phyloP scores from a whole-genome alignment of 2,797 vertebrate genomes.

The Phataginus tetradactyla region DNA sequence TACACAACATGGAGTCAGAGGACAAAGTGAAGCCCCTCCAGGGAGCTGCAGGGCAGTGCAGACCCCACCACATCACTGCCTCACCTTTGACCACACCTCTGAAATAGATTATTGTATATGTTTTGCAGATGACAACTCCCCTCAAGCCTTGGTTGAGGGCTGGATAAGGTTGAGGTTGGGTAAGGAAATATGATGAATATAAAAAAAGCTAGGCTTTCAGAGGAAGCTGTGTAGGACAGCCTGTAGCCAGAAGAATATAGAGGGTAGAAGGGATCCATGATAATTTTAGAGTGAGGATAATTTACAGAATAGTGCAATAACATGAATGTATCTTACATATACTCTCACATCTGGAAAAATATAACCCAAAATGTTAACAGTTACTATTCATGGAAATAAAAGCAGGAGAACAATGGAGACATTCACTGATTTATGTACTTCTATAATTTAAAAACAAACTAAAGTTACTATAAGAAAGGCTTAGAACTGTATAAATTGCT shows the following conservation, averaged over 20 bases:
- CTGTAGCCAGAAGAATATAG: not conserved
- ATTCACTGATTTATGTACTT: not conserved
- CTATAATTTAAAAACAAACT: not conserved
- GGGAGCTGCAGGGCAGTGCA: not conserved
- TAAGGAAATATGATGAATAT: not conserved
- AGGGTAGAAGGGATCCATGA: not conserved
- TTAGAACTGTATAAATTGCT: not conserved
- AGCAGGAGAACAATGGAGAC: not conserved
- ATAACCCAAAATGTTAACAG: not conserved
- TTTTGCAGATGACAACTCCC: not conserved
- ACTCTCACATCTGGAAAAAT: not conserved
- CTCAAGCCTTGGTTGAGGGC: too few relatives aligned
- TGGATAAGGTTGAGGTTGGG: not conserved
- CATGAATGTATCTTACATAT: not conserved
- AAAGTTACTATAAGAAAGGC: not conserved
- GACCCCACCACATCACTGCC: not conserved
- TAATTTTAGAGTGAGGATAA: not conserved
- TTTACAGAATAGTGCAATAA: not conserved
- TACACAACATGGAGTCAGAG: not conserved
- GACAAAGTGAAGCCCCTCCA: not conserved
- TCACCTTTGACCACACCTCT: not conserved
- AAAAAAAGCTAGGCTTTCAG: not conserved
- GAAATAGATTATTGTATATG: not conserved
- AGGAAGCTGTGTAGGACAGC: not conserved
- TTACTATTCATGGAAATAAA: not conserved